These are phyloP conservation scores for Notocelia uddmanniana DNA, from an alignment of 2,888 invertebrate species.

Conservation along the genomic window DNA sequence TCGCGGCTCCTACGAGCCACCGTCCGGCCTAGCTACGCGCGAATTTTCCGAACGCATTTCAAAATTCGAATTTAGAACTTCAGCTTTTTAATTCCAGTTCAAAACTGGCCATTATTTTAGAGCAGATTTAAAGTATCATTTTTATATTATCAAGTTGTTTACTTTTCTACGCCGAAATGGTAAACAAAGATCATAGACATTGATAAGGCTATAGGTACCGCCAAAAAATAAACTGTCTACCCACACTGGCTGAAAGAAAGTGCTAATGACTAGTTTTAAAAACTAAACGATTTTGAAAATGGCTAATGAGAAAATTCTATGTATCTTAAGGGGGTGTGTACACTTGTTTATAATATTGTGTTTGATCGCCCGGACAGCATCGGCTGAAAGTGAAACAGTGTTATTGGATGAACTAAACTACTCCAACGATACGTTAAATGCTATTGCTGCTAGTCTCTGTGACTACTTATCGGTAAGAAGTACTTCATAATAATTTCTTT, in stretches of 20 bases:
- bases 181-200: slow-evolving; percentile 35
- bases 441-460: slow-evolving; percentile 27
- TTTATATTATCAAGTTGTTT: background rate
- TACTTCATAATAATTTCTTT: background rate
- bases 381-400: slow-evolving; percentile 33
- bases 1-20: slow-evolving; percentile 53
- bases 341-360: slow-evolving; percentile 23
- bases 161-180: background rate
- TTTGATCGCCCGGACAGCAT: slow-evolving; percentile 26
- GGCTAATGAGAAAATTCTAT: background rate
- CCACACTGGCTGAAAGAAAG: slow-evolving; percentile 35
- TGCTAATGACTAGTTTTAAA: slow-evolving; percentile 13
- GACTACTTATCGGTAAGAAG: slow-evolving; percentile 17
- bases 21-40: slow-evolving; percentile 34
- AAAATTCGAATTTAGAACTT: slow-evolving; percentile 34
- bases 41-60: slow-evolving; percentile 40
- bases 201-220: slow-evolving; percentile 21
- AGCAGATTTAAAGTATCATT: background rate
- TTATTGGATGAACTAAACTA: slow-evolving; percentile 20
- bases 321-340: slow-evolving; percentile 16
- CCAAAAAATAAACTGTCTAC: slow-evolving; percentile 36
- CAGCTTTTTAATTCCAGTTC: background rate
- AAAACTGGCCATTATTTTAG: slow-evolving; percentile 11
- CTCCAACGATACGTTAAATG: slow-evolving; percentile 18
- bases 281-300: slow-evolving; percentile 19